A percentile compares a stretch with the other conserved stretches of the same genome.
Conservation (phyloP, 2,888 invertebrate species). For the Watsonalla cultraria region DNA sequence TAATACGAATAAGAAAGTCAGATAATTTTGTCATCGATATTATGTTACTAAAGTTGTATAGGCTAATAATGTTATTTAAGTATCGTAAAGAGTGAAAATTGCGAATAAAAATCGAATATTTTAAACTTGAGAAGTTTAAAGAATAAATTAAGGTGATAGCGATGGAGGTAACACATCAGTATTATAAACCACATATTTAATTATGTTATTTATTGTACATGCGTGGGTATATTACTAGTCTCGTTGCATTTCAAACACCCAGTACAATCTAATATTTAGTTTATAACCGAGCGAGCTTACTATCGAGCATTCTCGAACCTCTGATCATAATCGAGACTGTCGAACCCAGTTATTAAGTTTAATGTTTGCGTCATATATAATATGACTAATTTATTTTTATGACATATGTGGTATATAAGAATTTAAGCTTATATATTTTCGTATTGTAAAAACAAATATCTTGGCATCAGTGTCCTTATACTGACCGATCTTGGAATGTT, state of each 20-base stretch:
- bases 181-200: constrained; percentile 50
- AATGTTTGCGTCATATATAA: constrained; percentile 9
- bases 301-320: neutral
- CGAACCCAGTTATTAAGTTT: constrained; percentile 8
- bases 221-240: constrained; percentile 14
- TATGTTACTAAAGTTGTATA: no score
- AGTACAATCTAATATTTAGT: constrained; percentile 2
- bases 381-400: constrained; percentile 6
- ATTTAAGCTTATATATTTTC: constrained; percentile 20
- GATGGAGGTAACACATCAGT: constrained; percentile 45
- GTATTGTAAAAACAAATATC: constrained; percentile 29
- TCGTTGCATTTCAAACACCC: constrained; percentile 12
- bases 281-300: no score
- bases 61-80: no score
- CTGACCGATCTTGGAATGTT: neutral
- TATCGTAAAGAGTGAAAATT: no score
- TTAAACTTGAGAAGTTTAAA: constrained; percentile 14
- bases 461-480: neutral
- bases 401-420: constrained; percentile 42
- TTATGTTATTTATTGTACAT: neutral
- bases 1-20: neutral
- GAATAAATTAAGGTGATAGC: constrained; percentile 26
- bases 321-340: constrained; percentile 1
- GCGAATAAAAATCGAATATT: constrained; percentile 5
- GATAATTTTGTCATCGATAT: neutral